phyloP scores from a whole-genome alignment of 92 coral and sea anemone species.

The Montipora capitata region DNA sequence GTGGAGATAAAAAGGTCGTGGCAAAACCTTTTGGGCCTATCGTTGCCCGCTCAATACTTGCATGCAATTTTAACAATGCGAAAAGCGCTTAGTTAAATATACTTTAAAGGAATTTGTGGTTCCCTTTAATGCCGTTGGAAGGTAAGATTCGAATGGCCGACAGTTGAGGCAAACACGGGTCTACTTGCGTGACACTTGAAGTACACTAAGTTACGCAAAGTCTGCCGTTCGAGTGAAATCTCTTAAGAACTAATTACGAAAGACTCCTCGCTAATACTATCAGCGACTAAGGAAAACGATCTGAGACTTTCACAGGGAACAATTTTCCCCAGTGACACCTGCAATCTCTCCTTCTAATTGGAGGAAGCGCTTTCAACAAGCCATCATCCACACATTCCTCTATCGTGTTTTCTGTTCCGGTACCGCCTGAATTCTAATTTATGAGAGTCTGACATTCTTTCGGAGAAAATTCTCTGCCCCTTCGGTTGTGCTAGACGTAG shows the following conservation, averaged over 20 bases:
- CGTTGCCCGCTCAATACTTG: not conserved
- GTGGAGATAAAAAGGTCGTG: not conserved
- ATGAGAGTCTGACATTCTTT: slow-evolving; percentile 34
- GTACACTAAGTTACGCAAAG: not conserved
- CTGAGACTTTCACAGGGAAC: not conserved
- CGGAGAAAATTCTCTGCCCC: slow-evolving; percentile 7
- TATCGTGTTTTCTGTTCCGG: slow-evolving; percentile 22
- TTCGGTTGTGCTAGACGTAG: not conserved
- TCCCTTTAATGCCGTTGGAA: not conserved
- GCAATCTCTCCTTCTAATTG: slow-evolving; percentile 3
- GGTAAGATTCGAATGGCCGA: not conserved
- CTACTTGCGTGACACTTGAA: not conserved
- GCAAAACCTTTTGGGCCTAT: not conserved
- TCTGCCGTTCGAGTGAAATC: not conserved
- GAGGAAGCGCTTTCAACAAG: slow-evolving; percentile 22
- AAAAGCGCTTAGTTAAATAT: no score
- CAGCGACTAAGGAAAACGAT: not conserved
- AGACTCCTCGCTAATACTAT: not conserved
- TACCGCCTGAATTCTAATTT: not conserved
- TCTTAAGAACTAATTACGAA: not conserved
- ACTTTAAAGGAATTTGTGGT: no score
- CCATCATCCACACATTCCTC: not conserved
- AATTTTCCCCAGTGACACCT: not conserved
- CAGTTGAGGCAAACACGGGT: not conserved
- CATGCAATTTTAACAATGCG: no score